Conservation (phyloP, 2,888 invertebrate genomes). For the Epinotia ramella region DNA sequence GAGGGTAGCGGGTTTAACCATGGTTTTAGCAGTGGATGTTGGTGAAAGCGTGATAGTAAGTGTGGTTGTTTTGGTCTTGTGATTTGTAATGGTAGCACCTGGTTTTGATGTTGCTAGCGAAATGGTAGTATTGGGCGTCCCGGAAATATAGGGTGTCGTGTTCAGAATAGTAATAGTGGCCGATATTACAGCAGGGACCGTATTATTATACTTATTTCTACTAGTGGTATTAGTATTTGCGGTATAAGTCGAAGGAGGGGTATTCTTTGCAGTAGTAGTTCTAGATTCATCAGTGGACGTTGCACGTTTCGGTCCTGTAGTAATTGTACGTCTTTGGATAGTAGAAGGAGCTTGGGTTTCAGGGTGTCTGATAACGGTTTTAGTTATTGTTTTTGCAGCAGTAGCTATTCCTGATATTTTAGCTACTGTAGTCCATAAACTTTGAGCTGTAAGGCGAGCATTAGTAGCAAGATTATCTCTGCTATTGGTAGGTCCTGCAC, state of each 20-base stretch:
- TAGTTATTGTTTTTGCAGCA: neutral
- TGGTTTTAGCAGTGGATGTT: too few relatives aligned
- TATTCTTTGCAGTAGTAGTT: neutral
- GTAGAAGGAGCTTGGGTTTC: neutral
- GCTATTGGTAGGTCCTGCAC: neutral
- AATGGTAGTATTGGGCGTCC: too few relatives aligned
- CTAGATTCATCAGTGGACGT: neutral
- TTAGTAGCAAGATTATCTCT: neutral
- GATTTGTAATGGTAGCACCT: too few relatives aligned
- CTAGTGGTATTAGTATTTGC: neutral
- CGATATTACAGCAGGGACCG: too few relatives aligned
- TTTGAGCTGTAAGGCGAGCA: neutral
- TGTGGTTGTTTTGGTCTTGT: neutral
- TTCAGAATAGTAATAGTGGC: too few relatives aligned
- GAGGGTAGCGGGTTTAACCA: neutral
- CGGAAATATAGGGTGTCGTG: too few relatives aligned
- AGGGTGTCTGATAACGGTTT: neutral
- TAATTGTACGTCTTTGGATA: too few relatives aligned
- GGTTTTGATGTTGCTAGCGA: too few relatives aligned
- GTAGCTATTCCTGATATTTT: neutral
- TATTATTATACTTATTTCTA: neutral
- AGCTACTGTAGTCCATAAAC: conserved; percentile 1
- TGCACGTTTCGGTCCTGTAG: neutral
- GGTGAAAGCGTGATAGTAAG: neutral
- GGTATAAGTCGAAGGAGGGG: neutral